These are phyloP conservation scores for Corvus moneduloides DNA, from an alignment of 2,113 vertebrate species.

Conservation along the genomic window DNA sequence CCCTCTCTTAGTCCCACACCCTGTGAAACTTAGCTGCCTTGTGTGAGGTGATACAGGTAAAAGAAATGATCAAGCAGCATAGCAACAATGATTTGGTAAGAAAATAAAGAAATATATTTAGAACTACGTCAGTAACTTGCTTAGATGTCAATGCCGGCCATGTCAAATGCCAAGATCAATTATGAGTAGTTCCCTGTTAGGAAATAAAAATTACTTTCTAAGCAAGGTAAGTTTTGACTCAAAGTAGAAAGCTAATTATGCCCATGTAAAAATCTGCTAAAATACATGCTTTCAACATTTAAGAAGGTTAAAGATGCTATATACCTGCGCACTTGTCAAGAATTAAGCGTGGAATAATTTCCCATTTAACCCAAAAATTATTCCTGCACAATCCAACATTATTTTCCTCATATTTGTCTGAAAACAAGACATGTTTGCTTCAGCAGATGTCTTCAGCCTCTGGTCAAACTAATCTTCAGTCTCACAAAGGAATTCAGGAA, in stretches of 20 bases:
- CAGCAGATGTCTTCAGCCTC: not conserved
- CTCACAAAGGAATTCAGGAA: not conserved
- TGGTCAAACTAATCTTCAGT: not conserved
- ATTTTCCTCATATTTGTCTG: not conserved
- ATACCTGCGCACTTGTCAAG: accelerated
- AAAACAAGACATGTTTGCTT: not conserved
- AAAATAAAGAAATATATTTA: not conserved
- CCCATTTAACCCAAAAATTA: not conserved
- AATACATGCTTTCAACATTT: not conserved
- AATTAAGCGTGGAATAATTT: not conserved
- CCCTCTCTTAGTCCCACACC: not conserved
- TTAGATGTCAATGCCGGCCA: not conserved
- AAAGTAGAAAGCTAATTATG: not conserved
- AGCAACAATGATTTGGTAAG: not conserved
- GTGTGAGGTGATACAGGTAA: not conserved
- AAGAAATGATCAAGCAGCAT: not conserved
- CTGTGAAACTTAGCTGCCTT: not conserved
- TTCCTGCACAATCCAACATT: not conserved
- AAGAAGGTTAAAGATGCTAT: not conserved
- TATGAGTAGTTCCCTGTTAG: not conserved
- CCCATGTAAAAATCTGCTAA: not conserved
- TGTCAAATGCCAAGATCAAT: not conserved
- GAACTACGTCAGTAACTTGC: not conserved
- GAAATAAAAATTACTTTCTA: not conserved
- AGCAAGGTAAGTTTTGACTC: not conserved